A percentile compares a stretch with the other conserved stretches of the same genome.
Evolutionary conservation across 2,888 invertebrate genomes (phyloP).

Genomic region (Chloroclystis v-ata): DNA sequence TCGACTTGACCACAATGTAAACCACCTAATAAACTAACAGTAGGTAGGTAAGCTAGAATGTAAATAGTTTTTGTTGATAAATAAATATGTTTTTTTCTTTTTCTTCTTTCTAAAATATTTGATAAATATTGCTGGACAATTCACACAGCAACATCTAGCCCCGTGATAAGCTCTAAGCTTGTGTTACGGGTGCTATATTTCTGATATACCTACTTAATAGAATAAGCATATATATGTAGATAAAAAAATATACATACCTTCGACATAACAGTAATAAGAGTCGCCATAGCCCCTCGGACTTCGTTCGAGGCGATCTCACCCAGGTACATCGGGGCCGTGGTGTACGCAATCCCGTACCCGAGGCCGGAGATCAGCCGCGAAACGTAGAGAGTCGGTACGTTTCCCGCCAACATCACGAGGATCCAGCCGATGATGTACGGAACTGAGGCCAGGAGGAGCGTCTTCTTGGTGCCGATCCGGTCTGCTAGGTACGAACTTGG

Average conservation of each 20-base stretch:
- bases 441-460: constrained; percentile 77
- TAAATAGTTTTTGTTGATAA: too few relatives aligned
- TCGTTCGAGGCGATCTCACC: constrained; percentile 80
- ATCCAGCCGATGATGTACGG: constrained; percentile 82
- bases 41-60: too few relatives aligned
- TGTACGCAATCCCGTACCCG: constrained; percentile 80
- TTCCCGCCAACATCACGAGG: constrained; percentile 78
- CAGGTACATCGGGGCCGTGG: constrained; percentile 80
- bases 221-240: neutral
- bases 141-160: too few relatives aligned
- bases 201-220: too few relatives aligned
- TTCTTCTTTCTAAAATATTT: too few relatives aligned
- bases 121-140: too few relatives aligned
- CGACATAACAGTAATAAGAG: constrained; percentile 77
- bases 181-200: too few relatives aligned
- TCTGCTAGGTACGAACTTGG: constrained; percentile 81
- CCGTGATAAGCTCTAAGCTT: too few relatives aligned
- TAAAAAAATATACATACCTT: constrained; percentile 51
- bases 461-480: constrained; percentile 80
- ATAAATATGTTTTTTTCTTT: too few relatives aligned
- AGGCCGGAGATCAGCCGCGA: constrained; percentile 80
- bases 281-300: constrained; percentile 79
- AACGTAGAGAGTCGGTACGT: constrained; percentile 76
- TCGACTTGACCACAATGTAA: too few relatives aligned
- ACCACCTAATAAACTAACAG: too few relatives aligned